Percentiles rank a stretch among this genome's conserved stretches.
Conservation (phyloP, 1,140 invertebrate species). For the Triops longicaudatus region DNA sequence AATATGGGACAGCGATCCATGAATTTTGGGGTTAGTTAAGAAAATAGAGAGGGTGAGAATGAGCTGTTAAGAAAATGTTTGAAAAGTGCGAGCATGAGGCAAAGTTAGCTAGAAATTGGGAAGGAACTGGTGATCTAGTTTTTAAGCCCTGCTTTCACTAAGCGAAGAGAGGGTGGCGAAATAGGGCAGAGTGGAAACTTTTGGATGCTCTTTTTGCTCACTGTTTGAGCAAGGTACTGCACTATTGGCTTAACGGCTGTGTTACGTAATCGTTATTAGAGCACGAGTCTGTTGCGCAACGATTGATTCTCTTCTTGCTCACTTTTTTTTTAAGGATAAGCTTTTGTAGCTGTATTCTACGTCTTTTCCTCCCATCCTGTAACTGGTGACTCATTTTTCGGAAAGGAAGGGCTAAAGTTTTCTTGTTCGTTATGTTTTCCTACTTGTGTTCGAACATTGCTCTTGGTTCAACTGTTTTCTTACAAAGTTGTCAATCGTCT, state of each 20-base stretch:
- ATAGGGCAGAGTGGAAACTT: constrained; percentile 6
- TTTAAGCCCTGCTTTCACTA: constrained; percentile 11
- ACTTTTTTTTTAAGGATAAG: background rate
- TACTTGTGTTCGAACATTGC: too few species aligned
- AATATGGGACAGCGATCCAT: background rate
- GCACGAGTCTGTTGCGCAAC: background rate
- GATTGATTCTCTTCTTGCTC: background rate
- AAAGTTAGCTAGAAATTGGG: background rate
- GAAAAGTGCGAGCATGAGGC: background rate
- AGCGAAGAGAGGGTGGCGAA: constrained; percentile 5
- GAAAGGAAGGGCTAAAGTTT: background rate
- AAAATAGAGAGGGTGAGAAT: background rate
- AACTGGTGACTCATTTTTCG: background rate
- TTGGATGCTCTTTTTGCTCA: constrained; percentile 8
- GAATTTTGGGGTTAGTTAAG: background rate
- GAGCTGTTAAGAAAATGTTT: background rate
- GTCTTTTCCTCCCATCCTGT: background rate
- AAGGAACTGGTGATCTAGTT: constrained; percentile 9
- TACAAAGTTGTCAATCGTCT: too few species aligned
- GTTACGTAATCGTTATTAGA: constrained; percentile 3
- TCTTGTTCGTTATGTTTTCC: too few species aligned
- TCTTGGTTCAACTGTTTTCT: too few species aligned
- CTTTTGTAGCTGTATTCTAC: background rate
- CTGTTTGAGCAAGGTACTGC: background rate
- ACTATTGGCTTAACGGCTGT: background rate